Base-by-base conservation (phyloP, 2,797 vertebrate genomes). In the Rhyacichthys aspro region DNA sequence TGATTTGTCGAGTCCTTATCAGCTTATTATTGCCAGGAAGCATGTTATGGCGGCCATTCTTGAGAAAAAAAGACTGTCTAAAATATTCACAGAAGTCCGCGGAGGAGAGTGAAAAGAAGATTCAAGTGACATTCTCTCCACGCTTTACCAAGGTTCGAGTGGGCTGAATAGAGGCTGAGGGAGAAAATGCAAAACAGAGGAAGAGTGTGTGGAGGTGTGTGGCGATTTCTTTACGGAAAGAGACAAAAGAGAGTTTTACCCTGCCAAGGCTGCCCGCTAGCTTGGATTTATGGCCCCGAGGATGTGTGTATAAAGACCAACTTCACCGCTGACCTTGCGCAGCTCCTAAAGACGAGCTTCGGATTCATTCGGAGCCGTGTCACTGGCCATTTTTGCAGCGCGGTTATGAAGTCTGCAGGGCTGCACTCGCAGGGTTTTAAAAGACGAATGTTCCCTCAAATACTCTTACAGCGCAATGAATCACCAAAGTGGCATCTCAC, bases 221-320 rank as follows among this genome's bases (percentile, higher is more conserved):
- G 83, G 85, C 63, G 61, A 81, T 78, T 50, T 86, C 70, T 84
- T 82, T 84, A 78, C 75, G 75, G 66, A 81, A 73, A 88, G 80
- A 79, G 82, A 83, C 76, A 79, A 69, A 79, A 67, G 81, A 74
- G 65, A 67, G 61, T 86, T 91, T 89, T 86, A 89, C 79, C 52
- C 83, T 86, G 56, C 85, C 90, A 91, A 92, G 90, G 90, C 84
- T 84, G 59, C 70, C 67, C 57, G 38, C 62, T n/a, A n/a, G n/a
- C n/a, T n/a, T 67, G 72, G 81, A 92, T 93, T 92, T 91, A 93
- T 83, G 65, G 64, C 56, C 6, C 9, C 0, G 7, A 32, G 17
- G 18, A 14, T 19, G 15, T 23, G 39, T 48, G 55, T 47, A 46
- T 38, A n/a, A 55, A 45, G 37, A 60, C 73, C 2, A 59, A 62